A percentile compares a stretch with the other conserved stretches of the same genome.
Evolutionary conservation across 2,797 vertebrate genomes (phyloP).

Genomic region (Ptychadena robeensis): DNA sequence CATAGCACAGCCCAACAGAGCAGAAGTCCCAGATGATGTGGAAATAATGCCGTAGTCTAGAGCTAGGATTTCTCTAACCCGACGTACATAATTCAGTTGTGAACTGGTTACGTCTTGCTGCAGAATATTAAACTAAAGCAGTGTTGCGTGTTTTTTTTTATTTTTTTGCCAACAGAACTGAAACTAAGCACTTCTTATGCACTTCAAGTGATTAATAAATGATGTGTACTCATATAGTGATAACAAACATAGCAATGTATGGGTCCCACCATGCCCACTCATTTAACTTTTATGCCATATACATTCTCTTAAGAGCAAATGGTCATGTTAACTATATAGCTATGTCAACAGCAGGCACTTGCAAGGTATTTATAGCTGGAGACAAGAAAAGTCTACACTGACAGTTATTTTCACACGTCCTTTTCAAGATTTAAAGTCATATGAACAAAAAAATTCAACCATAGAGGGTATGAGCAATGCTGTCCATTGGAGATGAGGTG

Average conservation of each 20-base stretch:
- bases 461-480: no score
- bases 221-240: constrained; percentile 9
- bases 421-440: no score
- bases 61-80: constrained; percentile 33
- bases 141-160: not conserved
- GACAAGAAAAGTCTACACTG: not conserved
- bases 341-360: not conserved
- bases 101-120: constrained; percentile 35
- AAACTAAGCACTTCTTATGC: not conserved
- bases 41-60: constrained; percentile 46
- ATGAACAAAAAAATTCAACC: no score
- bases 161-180: not conserved
- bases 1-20: constrained; percentile 37
- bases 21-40: constrained; percentile 49
- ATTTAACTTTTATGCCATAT: not conserved
- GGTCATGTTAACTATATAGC: not conserved
- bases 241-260: not conserved
- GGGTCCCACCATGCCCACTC: not conserved
- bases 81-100: constrained; percentile 34
- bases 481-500: no score
- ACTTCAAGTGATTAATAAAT: constrained; percentile 37
- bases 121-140: constrained; percentile 8
- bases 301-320: not conserved
- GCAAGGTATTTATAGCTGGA: not conserved
- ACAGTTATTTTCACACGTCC: not conserved